Conservation (phyloP, 2,888 invertebrate genomes). For the Glaucopsyche alexis region DNA sequence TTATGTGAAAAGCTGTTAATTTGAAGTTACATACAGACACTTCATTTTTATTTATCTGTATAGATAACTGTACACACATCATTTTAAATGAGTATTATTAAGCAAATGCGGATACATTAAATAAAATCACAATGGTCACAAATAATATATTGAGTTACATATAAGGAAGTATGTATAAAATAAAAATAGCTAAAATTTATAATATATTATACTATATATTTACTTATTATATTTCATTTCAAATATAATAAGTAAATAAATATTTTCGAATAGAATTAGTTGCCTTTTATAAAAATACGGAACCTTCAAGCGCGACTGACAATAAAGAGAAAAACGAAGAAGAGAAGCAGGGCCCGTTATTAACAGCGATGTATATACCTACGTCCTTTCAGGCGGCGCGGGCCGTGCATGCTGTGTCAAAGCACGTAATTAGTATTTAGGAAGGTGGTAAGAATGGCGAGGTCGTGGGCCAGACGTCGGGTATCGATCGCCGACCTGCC, state of each 20-base stretch:
- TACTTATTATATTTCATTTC: too few species aligned
- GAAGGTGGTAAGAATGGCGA: slow-evolving; percentile 80
- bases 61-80: not conserved
- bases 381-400: slow-evolving; percentile 58
- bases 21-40: too few species aligned
- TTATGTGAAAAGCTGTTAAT: too few species aligned
- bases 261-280: not conserved
- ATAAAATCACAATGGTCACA: not conserved
- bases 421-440: slow-evolving; percentile 81
- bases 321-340: slow-evolving; percentile 55
- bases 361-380: slow-evolving; percentile 68
- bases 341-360: slow-evolving; percentile 58
- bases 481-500: slow-evolving; percentile 83
- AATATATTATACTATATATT: too few species aligned
- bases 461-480: slow-evolving; percentile 82
- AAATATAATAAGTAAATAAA: too few species aligned
- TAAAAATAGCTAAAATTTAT: not conserved
- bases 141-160: not conserved
- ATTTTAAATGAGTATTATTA: not conserved
- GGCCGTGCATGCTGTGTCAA: slow-evolving; percentile 76
- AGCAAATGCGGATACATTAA: not conserved
- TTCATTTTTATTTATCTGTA: too few species aligned
- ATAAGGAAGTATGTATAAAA: not conserved
- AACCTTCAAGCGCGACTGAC: not conserved
- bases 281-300: slow-evolving; percentile 3